phyloP scores from a whole-genome alignment of 2,113 vertebrate species.

The Eulemur macaco region DNA sequence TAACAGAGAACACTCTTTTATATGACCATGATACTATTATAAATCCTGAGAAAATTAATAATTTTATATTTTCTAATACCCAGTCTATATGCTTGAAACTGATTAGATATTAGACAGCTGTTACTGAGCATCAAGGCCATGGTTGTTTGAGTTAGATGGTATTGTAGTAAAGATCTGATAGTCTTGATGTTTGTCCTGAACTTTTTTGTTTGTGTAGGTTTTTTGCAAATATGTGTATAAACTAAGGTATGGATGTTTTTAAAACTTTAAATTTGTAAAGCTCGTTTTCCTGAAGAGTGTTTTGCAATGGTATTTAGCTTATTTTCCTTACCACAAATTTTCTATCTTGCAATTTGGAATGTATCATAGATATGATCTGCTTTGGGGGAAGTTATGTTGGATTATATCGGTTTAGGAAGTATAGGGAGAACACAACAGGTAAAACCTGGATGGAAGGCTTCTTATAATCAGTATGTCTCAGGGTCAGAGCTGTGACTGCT shows the following conservation, averaged over 20 bases:
- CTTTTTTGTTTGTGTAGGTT: background rate
- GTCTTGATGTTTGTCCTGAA: background rate
- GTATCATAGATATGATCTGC: background rate
- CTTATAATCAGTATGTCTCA: background rate
- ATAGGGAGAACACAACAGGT: background rate
- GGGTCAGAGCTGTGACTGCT: background rate
- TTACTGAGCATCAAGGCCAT: background rate
- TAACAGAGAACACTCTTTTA: background rate
- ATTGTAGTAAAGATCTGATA: background rate
- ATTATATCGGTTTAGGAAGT: background rate
- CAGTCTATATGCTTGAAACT: background rate
- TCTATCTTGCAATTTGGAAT: background rate
- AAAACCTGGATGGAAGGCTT: background rate
- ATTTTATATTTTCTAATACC: background rate
- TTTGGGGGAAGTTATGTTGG: background rate
- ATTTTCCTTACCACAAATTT: constrained; percentile 10
- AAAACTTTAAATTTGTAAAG: background rate
- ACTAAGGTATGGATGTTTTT: background rate
- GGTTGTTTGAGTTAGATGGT: background rate
- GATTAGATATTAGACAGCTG: background rate
- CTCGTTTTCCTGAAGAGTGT: constrained; percentile 18
- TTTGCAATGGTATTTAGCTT: background rate
- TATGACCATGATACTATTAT: background rate
- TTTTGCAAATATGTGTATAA: background rate
- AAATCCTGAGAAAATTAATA: background rate